Conservation (phyloP, 2,888 invertebrate species). For the Lutraria lutraria region DNA sequence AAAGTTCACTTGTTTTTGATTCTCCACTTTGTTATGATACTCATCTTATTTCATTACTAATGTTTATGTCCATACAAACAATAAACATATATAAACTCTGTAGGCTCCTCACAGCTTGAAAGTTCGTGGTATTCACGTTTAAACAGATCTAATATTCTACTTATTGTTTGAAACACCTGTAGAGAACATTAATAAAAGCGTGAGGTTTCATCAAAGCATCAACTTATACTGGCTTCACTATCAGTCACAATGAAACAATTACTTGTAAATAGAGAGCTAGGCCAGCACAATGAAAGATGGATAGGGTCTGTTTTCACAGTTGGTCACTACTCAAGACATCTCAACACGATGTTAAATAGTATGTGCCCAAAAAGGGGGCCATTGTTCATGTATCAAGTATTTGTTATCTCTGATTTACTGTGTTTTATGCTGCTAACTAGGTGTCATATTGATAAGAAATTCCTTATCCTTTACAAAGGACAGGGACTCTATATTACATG, state of each 20-base stretch:
- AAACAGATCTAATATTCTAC: constrained; percentile 16
- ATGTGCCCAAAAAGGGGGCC: too few relatives aligned
- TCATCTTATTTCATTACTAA: constrained; percentile 1
- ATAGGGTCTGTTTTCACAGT: too few relatives aligned
- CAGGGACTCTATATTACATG: too few relatives aligned
- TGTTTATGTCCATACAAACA: constrained; percentile 17
- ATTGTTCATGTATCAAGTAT: too few relatives aligned
- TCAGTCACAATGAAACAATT: background rate
- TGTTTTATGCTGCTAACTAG: too few relatives aligned
- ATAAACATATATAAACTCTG: background rate
- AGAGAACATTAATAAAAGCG: background rate
- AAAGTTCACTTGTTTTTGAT: background rate
- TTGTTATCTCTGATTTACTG: too few relatives aligned
- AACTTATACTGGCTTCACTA: background rate
- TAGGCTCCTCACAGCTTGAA: background rate
- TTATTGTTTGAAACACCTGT: constrained; percentile 23
- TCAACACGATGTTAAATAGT: too few relatives aligned
- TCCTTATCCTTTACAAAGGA: too few relatives aligned
- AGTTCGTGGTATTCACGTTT: constrained; percentile 26
- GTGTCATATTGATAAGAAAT: too few relatives aligned
- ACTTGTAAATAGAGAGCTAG: too few relatives aligned
- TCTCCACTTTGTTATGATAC: background rate
- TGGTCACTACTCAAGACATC: too few relatives aligned
- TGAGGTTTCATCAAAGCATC: background rate
- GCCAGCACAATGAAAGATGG: too few relatives aligned